Evolutionary conservation across 2,113 vertebrate genomes (phyloP).

Genomic region (Chlorodrepanis virens): DNA sequence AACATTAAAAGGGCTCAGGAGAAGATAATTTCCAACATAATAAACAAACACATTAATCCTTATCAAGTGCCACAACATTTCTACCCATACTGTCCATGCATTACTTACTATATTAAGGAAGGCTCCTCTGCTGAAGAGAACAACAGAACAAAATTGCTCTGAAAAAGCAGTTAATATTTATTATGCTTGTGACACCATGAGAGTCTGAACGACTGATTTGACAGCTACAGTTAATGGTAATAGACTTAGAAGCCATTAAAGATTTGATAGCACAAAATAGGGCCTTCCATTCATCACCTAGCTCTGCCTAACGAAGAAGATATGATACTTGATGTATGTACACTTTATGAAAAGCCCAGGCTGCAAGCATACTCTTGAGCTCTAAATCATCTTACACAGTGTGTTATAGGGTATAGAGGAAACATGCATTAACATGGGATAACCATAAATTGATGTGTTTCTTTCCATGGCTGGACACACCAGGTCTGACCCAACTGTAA

Average conservation of each 20-base stretch:
- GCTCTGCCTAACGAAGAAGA: neutral
- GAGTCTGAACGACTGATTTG: neutral
- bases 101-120: neutral
- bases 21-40: neutral
- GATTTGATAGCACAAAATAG: neutral
- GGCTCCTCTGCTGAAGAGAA: neutral
- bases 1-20: neutral
- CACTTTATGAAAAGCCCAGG: neutral
- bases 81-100: neutral
- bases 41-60: constrained; percentile 47
- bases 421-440: neutral
- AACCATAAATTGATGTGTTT: neutral
- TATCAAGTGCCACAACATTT: neutral
- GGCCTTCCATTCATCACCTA: neutral
- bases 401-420: neutral
- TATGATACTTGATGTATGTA: neutral
- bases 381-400: neutral
- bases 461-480: neutral
- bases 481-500: neutral
- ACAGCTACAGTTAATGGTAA: constrained; percentile 20
- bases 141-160: neutral
- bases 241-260: constrained; percentile 34
- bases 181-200: neutral
- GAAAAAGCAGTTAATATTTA: constrained; percentile 46
- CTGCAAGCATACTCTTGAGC: neutral